Percentiles rank a stretch among this genome's conserved stretches.
phyloP scores from a whole-genome alignment of 1,140 invertebrate genomes.

The Neodiprion lecontei region DNA sequence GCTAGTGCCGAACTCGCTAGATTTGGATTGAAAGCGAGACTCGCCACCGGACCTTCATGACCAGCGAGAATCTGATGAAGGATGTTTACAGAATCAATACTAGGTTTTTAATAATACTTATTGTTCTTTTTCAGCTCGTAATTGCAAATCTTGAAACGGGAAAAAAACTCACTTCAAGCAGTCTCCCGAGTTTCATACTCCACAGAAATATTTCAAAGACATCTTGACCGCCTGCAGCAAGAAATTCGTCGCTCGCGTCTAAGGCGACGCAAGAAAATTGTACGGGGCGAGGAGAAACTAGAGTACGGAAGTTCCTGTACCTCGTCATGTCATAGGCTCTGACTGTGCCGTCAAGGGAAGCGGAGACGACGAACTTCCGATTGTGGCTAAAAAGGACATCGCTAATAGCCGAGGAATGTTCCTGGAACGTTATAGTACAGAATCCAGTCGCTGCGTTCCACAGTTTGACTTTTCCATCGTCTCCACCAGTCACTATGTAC shows the following conservation, averaged over 20 bases:
- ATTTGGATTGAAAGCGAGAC: constrained; percentile 81
- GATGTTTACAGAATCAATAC: constrained; percentile 20
- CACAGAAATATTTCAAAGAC: constrained; percentile 95
- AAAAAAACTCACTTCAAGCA: constrained; percentile 77
- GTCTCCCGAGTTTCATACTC: constrained; percentile 89
- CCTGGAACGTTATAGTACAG: constrained; percentile 93
- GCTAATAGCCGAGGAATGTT: constrained; percentile 85
- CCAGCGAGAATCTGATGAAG: constrained; percentile 78
- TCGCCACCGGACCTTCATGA: constrained; percentile 90
- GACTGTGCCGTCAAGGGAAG: constrained; percentile 94
- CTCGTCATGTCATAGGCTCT: constrained; percentile 91
- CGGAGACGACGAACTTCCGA: constrained; percentile 90
- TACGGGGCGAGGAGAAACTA: constrained; percentile 87
- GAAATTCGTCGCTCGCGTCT: constrained; percentile 88
- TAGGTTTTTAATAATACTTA: constrained; percentile 13
- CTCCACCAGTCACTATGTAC: constrained; percentile 90
- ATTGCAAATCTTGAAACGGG: neutral
- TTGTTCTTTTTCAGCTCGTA: constrained; percentile 7
- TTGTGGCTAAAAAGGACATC: constrained; percentile 86
- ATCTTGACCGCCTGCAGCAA: constrained; percentile 92
- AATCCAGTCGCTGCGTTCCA: constrained; percentile 93
- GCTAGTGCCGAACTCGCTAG: constrained; percentile 76
- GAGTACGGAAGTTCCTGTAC: constrained; percentile 97
- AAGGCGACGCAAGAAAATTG: constrained; percentile 94
- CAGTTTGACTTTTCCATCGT: constrained; percentile 95